Evolutionary conservation across 2,113 vertebrate species (phyloP).

Genomic region (Bostrychus sinensis): DNA sequence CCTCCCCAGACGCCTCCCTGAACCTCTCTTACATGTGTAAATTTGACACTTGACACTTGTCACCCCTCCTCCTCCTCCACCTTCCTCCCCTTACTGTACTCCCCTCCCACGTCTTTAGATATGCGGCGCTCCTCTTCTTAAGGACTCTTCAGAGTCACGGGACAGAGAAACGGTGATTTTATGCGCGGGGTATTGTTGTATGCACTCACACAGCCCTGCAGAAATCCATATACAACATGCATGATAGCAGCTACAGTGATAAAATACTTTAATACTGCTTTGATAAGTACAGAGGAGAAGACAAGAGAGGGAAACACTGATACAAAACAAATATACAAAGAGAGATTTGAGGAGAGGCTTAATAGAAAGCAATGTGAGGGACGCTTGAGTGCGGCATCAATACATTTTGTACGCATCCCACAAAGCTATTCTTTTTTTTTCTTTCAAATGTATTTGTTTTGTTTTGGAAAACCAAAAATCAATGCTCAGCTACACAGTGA

Average conservation of each 20-base stretch:
- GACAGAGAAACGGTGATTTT: conserved; percentile 16
- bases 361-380: conserved; percentile 5
- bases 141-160: conserved; percentile 44
- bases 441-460: no score
- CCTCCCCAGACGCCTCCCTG: conserved; percentile 14
- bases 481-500: no score
- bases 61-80: conserved; percentile 32
- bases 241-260: no score
- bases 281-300: no score
- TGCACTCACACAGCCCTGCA: conserved; percentile 18
- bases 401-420: no score
- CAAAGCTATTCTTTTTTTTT: no score
- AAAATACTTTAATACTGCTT: no score
- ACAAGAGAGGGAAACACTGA: conserved; percentile 12
- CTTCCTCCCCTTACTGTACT: neutral
- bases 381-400: neutral
- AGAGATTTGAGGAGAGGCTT: neutral
- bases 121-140: neutral
- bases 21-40: conserved; percentile 65
- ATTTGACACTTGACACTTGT: conserved; percentile 64
- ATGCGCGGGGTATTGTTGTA: no score
- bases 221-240: conserved; percentile 28
- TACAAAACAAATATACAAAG: conserved; percentile 19
- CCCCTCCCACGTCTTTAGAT: conserved; percentile 1
- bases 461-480: no score